Evolutionary conservation across 2,797 vertebrate genomes (phyloP), one percentile per base, ranked within the genome.

Genomic region (Artibeus jamaicensis): DNA sequence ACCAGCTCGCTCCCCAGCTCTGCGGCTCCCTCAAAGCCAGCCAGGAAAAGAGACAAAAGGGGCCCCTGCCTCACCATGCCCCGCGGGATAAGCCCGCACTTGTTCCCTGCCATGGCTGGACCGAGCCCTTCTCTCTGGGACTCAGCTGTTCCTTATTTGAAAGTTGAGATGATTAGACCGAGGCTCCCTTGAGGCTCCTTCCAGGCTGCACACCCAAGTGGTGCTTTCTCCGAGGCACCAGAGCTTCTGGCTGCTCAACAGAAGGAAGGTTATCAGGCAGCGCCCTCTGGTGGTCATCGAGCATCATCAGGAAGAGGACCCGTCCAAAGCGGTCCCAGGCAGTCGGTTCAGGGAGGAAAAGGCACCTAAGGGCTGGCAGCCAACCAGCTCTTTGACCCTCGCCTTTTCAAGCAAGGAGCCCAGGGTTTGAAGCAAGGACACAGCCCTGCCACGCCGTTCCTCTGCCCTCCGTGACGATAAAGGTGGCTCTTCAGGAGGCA

Each of bases 261-360:
- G 68, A 34, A 77, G 57, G 62, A 96, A 78, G 76, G 1, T 92
- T 42, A 0, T 93, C 68, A 2, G 9, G 88, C 76, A 93, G 81
- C 65, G 24, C 77, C 94, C 1, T 82, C 74, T 92, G 85, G 95
- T 89, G 97, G 78, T 16, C 70, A 0, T 37, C 4, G 7, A 5
- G 0, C 0, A 46, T 6, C 89, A 42, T 12, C 90, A 37, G 1
- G 62, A 62, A 22, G 48, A 1, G 1, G 9, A 42, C 62, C 62
- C 21, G 15, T 4, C 0, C 4, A 26, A 70, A 0, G 44, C 21
- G 1, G 9, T 37, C 65, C 82, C 42, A 39, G 39, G 82, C 71
- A 44, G 55, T 3, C 53, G 46, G 57, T 2, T 34, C 0, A 0
- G 16, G 48, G 16, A 78, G 14, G 16, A 82, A 67, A 89, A 91